These are phyloP conservation scores for Cheirogaleus medius DNA, from an alignment of 2,113 vertebrate genomes.

Conservation along the genomic window DNA sequence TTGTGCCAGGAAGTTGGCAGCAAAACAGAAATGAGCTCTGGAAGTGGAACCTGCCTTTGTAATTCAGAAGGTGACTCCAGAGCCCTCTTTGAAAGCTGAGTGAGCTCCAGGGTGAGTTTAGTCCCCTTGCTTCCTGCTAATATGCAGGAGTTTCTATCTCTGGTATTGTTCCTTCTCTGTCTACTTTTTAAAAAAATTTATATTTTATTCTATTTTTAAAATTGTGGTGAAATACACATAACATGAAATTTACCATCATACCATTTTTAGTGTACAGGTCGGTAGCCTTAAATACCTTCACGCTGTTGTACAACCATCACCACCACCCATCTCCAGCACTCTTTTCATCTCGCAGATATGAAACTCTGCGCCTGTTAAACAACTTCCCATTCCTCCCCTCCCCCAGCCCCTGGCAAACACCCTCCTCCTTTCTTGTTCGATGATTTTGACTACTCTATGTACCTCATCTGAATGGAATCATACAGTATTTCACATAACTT, in stretches of 20 bases:
- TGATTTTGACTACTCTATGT: neutral
- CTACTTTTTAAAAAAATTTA: neutral
- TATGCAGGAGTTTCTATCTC: neutral
- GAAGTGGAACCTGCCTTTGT: neutral
- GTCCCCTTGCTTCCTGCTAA: neutral
- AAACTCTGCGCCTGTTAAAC: neutral
- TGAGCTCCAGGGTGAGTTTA: neutral
- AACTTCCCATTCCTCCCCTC: neutral
- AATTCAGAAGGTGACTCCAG: neutral
- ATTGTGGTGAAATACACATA: neutral
- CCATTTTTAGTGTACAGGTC: neutral
- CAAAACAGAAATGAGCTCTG: neutral
- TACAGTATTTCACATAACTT: neutral
- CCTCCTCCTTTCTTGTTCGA: neutral
- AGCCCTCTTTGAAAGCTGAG: neutral
- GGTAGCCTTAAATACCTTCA: neutral
- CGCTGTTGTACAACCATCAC: rapidly evolving
- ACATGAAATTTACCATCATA: neutral
- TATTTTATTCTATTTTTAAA: constrained; percentile 8
- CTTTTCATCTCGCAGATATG: neutral
- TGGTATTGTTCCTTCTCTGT: neutral
- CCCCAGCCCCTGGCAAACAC: neutral
- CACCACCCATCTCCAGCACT: neutral
- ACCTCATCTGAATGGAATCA: neutral
- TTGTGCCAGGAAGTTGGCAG: constrained; percentile 26